Base-by-base conservation (phyloP, 1,140 invertebrate genomes). In the Achatina immaculata region DNA sequence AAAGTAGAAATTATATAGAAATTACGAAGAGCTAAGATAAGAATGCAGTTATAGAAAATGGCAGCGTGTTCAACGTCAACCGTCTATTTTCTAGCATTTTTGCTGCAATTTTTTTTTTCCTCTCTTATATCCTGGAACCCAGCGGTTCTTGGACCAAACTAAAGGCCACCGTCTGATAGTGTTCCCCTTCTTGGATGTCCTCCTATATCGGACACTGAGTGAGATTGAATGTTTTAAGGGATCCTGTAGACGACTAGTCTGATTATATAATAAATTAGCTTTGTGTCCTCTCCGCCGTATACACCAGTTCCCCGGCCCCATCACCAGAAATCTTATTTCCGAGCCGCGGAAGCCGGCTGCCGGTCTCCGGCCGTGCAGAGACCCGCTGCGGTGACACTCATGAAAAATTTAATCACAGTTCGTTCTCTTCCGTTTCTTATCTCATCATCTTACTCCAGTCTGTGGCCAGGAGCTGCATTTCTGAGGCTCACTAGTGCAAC, bases 361-460 rank as follows among this genome's bases (percentile, higher is more conserved):
- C 34, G 11, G 38, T n/a, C 11, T 71, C 68, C 68, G 68, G 36
- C 36, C 34, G 24, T 9, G 68, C 68, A 7, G 40, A 71, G 68
- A 42, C 42, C 68, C 68, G 40, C 68, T 40, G 68, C n/a, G 68
- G 36, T 42, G 68, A 40, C 40, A 28, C 68, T 71, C 38, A 71
- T 71, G 40, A 71, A 71, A 71, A 71, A 71, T 71, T 71, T 40
- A 71, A 71, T 71, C 68, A 71, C 38, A 24, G 68, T n/a, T 38
- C 36, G 14, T 66, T 66, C 65, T n/a, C 36, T 66, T 66, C 31
- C 65, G 14, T 66, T 55, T 55, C 48, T 55, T 55, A 55, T 55
- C 48, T 55, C 7, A 21, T 55, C 48, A 21, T 55, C 48, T 55
- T 9, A 55, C 24, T 7, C 24, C 48, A 21, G 48, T 55, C 31